phyloP scores from a whole-genome alignment of 2,113 vertebrate species.

The Axis porcinus region DNA sequence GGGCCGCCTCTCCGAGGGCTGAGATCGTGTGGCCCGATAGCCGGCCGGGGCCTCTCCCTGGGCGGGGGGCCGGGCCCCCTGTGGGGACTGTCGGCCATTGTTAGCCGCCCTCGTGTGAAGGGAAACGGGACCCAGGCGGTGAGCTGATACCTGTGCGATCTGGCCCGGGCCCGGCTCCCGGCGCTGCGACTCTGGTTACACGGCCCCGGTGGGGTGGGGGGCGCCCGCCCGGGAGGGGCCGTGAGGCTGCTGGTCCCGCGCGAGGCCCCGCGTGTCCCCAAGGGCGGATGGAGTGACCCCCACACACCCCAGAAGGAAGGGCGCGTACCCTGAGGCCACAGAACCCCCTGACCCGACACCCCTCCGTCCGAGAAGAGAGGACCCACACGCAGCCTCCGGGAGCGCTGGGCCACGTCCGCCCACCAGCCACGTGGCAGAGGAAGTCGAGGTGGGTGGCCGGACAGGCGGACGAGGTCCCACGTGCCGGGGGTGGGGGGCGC shows the following conservation, averaged over 20 bases:
- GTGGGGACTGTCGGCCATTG: constrained; percentile 91
- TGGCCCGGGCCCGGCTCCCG: constrained; percentile 77
- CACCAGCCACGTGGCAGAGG: rapidly evolving
- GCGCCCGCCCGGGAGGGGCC: neutral
- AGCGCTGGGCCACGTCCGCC: rapidly evolving
- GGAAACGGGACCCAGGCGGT: constrained; percentile 87
- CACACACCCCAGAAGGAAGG: neutral
- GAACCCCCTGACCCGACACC: neutral
- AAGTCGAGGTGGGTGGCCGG: neutral
- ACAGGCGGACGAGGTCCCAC: rapidly evolving
- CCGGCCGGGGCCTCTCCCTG: constrained; percentile 83
- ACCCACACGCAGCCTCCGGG: neutral
- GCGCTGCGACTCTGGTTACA: constrained; percentile 85
- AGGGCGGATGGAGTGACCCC: neutral
- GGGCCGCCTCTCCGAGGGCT: constrained; percentile 87
- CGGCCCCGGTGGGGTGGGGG: neutral
- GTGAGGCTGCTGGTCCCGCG: neutral
- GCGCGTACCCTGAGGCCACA: neutral
- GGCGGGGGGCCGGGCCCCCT: constrained; percentile 83
- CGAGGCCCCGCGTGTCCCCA: neutral
- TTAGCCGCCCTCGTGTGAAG: constrained; percentile 85
- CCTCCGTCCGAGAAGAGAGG: neutral
- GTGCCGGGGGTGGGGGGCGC: rapidly evolving
- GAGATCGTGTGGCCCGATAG: constrained; percentile 92
- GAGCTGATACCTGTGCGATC: constrained; percentile 98